These are phyloP conservation scores for Lycodopsis pacificus DNA, from an alignment of 2,797 vertebrate species.

Conservation along the genomic window DNA sequence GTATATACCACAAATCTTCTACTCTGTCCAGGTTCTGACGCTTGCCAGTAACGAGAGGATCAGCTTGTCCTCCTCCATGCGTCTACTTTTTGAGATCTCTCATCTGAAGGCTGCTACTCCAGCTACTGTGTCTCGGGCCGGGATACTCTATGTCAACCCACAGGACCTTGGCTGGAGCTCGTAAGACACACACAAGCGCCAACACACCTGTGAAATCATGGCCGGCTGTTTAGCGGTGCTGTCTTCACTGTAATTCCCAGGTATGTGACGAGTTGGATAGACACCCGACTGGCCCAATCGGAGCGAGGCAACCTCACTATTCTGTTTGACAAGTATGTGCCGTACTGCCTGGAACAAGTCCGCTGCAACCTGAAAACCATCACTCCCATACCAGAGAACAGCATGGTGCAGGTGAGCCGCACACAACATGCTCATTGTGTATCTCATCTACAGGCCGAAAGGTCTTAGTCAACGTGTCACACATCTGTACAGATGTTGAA, in stretches of 20 bases:
- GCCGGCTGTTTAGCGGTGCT: neutral
- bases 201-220: neutral
- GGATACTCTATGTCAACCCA: constrained; percentile 84
- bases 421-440: neutral
- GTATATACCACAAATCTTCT: neutral
- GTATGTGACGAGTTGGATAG: constrained; percentile 86
- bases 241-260: constrained; percentile 45
- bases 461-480: neutral
- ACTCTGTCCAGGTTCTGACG: constrained; percentile 79
- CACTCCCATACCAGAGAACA: constrained; percentile 83
- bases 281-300: constrained; percentile 84
- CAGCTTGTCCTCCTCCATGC: constrained; percentile 82
- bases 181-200: constrained; percentile 66
- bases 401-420: constrained; percentile 79
- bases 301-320: constrained; percentile 86
- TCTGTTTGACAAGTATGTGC: constrained; percentile 85
- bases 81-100: constrained; percentile 87
- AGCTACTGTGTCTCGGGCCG: constrained; percentile 84
- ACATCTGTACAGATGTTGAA: neutral
- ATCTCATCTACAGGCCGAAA: neutral
- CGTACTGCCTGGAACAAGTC: constrained; percentile 87
- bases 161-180: constrained; percentile 87
- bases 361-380: constrained; percentile 88
- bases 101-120: constrained; percentile 84
- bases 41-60: constrained; percentile 86